A percentile compares a stretch with the other conserved stretches of the same genome.
Evolutionary conservation across 2,797 vertebrate species (phyloP).

Genomic region (Gymnodraco acuticeps): DNA sequence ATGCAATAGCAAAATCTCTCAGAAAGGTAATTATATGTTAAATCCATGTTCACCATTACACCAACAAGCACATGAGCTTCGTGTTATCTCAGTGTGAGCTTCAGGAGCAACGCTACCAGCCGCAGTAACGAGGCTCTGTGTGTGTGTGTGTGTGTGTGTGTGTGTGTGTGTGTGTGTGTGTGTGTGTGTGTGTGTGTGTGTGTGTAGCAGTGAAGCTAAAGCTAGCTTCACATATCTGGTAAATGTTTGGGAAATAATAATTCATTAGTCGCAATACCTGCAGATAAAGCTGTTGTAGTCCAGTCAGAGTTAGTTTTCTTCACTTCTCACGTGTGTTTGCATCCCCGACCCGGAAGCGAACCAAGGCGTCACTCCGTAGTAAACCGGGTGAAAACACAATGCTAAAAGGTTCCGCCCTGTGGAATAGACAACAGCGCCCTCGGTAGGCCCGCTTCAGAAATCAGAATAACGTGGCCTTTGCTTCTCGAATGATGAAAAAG

Average conservation of each 20-base stretch:
- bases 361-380: neutral
- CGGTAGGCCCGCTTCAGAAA: neutral
- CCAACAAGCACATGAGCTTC: neutral
- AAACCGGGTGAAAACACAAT: conserved; percentile 24
- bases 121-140: too few relatives aligned
- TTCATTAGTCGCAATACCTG: neutral
- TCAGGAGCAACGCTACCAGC: too few relatives aligned
- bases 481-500: too few relatives aligned
- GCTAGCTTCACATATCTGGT: too few relatives aligned
- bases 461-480: too few relatives aligned
- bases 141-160: too few relatives aligned
- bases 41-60: too few relatives aligned
- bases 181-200: too few relatives aligned
- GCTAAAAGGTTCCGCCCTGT: conserved; percentile 11
- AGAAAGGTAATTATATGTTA: too few relatives aligned
- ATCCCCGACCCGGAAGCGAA: conserved; percentile 43
- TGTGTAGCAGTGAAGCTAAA: too few relatives aligned
- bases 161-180: too few relatives aligned
- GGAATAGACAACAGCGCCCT: neutral
- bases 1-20: too few relatives aligned
- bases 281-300: neutral
- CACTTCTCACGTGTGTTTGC: conserved; percentile 31
- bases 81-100: neutral
- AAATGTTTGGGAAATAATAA: rapidly evolving
- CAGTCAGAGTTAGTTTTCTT: neutral